Evolutionary conservation across 2,888 invertebrate genomes (phyloP).

Genomic region (Imbricaverruca yamaguchii): DNA sequence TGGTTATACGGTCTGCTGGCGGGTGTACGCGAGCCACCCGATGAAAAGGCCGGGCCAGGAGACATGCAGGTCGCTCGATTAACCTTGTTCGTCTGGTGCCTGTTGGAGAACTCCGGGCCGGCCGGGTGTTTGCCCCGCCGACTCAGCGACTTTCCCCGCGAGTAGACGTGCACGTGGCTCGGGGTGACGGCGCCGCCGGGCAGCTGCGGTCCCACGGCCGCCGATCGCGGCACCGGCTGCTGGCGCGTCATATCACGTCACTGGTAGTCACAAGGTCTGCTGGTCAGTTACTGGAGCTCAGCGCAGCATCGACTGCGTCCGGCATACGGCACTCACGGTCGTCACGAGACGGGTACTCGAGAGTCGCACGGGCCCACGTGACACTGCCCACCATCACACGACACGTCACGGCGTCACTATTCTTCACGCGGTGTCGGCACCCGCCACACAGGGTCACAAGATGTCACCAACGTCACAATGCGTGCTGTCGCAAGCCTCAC

Average conservation of each 20-base stretch:
- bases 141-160: not conserved
- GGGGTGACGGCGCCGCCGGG: not conserved
- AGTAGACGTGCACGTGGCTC: not conserved
- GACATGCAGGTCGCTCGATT: not conserved
- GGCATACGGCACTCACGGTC: too few relatives aligned
- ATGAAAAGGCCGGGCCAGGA: not conserved
- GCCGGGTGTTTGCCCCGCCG: slow-evolving; percentile 7
- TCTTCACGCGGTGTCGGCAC: too few relatives aligned
- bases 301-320: too few relatives aligned
- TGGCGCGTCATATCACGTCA: not conserved
- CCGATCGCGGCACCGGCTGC: not conserved
- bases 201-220: not conserved
- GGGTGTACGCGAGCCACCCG: not conserved
- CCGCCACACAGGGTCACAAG: too few relatives aligned
- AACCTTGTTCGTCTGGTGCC: slow-evolving; percentile 18
- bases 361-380: too few relatives aligned
- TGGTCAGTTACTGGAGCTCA: too few relatives aligned
- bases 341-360: too few relatives aligned
- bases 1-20: too few relatives aligned
- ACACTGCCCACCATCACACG: too few relatives aligned
- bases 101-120: slow-evolving; percentile 13
- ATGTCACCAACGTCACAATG: too few relatives aligned
- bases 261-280: not conserved
- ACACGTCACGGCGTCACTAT: too few relatives aligned
- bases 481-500: too few relatives aligned